Percentiles rank a stretch among this genome's conserved stretches.
Conservation (phyloP, 2,797 vertebrate genomes). For the Chiropotes sagulatus region DNA sequence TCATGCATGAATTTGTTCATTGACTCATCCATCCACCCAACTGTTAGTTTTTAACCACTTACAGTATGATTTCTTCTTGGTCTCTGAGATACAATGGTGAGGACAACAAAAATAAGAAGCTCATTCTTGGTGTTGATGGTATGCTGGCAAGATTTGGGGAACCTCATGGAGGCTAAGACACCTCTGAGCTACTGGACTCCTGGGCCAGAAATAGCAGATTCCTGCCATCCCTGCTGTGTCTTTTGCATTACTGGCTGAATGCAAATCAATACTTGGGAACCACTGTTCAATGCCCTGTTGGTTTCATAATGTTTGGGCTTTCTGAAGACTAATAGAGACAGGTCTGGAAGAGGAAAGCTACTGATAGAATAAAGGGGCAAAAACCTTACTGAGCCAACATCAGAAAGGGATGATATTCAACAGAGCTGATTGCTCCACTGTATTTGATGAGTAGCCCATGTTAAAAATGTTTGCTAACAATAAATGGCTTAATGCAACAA, state of each 20-base stretch:
- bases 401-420: background rate
- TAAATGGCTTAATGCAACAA: conserved; percentile 5
- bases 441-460: background rate
- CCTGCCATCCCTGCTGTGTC: background rate
- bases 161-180: background rate
- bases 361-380: background rate
- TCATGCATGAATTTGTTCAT: background rate
- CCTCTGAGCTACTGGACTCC: background rate
- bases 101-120: background rate
- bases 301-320: background rate
- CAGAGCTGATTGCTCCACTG: background rate
- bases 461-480: background rate
- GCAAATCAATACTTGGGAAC: background rate
- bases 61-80: background rate
- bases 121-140: background rate
- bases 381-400: background rate
- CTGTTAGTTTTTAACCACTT: conserved; percentile 17
- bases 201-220: background rate
- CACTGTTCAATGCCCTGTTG: background rate
- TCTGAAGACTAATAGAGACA: background rate
- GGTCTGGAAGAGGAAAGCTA: background rate
- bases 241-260: background rate
- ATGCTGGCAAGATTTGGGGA: background rate
- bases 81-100: background rate
- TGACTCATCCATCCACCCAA: background rate